Percentiles rank a stretch among this genome's conserved stretches.
These are phyloP conservation scores for Mythimna pallens DNA, from an alignment of 2,888 invertebrate genomes.

Conservation along the genomic window DNA sequence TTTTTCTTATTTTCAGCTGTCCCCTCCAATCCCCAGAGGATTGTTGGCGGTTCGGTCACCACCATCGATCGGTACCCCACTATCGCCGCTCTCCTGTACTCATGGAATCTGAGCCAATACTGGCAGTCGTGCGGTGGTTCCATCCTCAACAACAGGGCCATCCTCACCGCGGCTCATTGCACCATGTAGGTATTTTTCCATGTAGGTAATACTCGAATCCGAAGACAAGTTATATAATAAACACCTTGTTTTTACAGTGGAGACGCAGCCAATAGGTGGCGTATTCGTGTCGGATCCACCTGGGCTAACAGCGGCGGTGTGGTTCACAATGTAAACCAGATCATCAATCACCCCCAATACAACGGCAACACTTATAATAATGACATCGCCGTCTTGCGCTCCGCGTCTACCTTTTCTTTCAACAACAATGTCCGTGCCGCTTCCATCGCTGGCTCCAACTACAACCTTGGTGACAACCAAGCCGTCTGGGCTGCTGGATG, in stretches of 20 bases:
- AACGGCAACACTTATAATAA: conserved; percentile 57
- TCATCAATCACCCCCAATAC: conserved; percentile 65
- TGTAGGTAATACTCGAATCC: conserved; percentile 25
- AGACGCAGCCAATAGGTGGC: conserved; percentile 61
- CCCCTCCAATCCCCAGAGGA: conserved; percentile 60
- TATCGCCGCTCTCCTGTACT: conserved; percentile 59
- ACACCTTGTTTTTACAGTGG: conserved; percentile 53
- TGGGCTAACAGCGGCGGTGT: conserved; percentile 69
- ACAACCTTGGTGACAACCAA: conserved; percentile 70
- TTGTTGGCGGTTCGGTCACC: conserved; percentile 70
- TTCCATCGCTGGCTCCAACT: conserved; percentile 72
- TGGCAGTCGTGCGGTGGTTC: conserved; percentile 66
- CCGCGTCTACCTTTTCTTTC: conserved; percentile 54
- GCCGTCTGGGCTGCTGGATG: conserved; percentile 76
- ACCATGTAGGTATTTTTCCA: conserved; percentile 21
- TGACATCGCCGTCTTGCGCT: conserved; percentile 69
- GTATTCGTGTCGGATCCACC: conserved; percentile 68
- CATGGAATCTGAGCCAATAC: conserved; percentile 38
- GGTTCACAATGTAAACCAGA: conserved; percentile 49
- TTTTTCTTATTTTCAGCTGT: conserved; percentile 44
- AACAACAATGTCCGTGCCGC: conserved; percentile 62
- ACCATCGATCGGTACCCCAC: conserved; percentile 63
- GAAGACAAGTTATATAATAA: neutral
- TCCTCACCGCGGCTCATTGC: conserved; percentile 67
- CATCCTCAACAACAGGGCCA: conserved; percentile 65